Percentiles rank a stretch among this genome's conserved stretches.
Conservation (phyloP, 2,113 vertebrate species). For the Chionis minor region DNA sequence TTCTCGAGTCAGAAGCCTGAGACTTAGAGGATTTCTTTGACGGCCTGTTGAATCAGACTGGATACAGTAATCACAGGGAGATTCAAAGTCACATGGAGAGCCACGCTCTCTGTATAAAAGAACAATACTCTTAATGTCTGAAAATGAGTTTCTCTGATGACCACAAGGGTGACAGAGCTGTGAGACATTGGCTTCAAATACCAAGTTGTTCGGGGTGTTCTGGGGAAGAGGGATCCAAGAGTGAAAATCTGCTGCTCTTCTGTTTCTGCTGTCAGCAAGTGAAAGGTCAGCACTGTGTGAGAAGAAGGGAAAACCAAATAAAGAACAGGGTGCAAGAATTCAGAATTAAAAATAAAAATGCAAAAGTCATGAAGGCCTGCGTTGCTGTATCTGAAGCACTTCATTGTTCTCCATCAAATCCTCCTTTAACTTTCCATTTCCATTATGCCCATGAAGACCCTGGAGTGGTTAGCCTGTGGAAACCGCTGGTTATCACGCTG, state of each 20-base stretch:
- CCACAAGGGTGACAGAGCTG: background rate
- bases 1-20: background rate
- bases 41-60: background rate
- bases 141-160: background rate
- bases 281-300: constrained; percentile 2
- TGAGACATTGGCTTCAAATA: constrained; percentile 31
- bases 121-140: constrained; percentile 33
- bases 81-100: background rate
- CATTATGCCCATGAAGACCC: background rate
- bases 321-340: background rate
- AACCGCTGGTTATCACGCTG: background rate
- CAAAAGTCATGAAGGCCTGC: background rate
- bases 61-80: background rate
- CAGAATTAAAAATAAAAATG: background rate
- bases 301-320: background rate
- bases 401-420: background rate
- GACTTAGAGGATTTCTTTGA: background rate
- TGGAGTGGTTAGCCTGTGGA: background rate
- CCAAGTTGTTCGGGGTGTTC: background rate
- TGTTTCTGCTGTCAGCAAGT: background rate
- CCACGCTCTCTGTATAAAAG: background rate
- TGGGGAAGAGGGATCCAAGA: background rate
- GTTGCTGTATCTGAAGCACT: background rate
- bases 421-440: background rate
- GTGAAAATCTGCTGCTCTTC: background rate